Percentiles rank a stretch among this genome's conserved stretches.
Evolutionary conservation across 2,797 vertebrate species (phyloP).

Genomic region (Mormyrops attenuatus): DNA sequence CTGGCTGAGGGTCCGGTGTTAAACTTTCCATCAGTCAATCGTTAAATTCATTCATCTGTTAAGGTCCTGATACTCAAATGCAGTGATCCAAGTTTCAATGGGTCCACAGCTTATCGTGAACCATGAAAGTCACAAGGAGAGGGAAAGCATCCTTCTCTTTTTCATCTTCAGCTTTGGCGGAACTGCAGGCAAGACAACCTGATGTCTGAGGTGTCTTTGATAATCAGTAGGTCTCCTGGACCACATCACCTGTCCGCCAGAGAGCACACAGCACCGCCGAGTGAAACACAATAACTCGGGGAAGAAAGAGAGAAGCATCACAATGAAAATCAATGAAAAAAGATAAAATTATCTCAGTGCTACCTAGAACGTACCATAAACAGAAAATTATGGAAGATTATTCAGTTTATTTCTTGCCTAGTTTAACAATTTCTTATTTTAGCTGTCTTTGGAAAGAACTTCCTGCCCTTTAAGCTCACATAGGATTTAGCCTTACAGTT

Average conservation of each 20-base stretch:
- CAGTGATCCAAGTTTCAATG: neutral
- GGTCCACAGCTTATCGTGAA: neutral
- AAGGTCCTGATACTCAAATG: neutral
- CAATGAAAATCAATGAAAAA: neutral
- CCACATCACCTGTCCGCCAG: neutral
- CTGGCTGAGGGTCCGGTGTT: neutral
- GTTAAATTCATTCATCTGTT: neutral
- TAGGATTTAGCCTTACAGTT: neutral
- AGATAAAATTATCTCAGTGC: neutral
- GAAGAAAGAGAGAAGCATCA: neutral
- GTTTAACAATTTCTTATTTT: neutral
- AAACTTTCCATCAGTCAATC: neutral
- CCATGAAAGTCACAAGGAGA: neutral
- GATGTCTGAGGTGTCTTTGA: neutral
- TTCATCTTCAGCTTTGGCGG: neutral
- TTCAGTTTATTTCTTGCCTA: neutral
- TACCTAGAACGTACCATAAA: neutral
- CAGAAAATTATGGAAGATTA: neutral
- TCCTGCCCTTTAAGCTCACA: neutral
- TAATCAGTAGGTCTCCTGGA: neutral
- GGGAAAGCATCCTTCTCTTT: neutral
- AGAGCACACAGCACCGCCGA: neutral
- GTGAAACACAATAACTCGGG: neutral
- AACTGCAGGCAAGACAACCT: neutral
- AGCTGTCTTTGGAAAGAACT: neutral